phyloP scores from a whole-genome alignment of 2,113 vertebrate genomes.

The Anas platyrhynchos region DNA sequence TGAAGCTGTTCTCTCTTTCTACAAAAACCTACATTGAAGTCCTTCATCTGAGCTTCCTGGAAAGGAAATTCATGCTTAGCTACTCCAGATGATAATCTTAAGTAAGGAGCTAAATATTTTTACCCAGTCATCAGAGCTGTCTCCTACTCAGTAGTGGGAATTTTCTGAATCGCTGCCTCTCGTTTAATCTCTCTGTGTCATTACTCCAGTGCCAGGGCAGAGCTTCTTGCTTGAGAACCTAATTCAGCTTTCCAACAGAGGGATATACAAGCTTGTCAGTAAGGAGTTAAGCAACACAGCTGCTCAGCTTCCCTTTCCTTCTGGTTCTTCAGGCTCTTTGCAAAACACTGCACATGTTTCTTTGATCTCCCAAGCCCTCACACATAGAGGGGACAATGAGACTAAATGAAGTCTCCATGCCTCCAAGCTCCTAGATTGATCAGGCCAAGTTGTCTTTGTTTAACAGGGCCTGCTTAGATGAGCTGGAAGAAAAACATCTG shows the following conservation, averaged over 20 bases:
- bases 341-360: not conserved
- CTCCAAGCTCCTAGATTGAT: not conserved
- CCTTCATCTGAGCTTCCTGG: not conserved
- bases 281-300: not conserved
- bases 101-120: not conserved
- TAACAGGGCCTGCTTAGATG: not conserved
- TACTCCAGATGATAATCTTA: not conserved
- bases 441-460: slow-evolving; percentile 35
- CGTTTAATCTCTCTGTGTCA: not conserved
- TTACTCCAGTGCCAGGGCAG: not conserved
- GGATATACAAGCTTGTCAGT: not conserved
- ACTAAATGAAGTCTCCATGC: not conserved
- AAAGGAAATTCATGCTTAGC: not conserved
- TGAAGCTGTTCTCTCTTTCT: not conserved
- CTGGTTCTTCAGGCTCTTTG: not conserved
- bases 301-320: not conserved
- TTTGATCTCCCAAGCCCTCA: not conserved
- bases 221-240: not conserved
- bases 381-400: not conserved
- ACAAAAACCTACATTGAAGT: not conserved
- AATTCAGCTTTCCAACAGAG: not conserved
- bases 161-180: not conserved
- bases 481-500: not conserved
- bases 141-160: not conserved
- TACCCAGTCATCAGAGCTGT: not conserved